Evolutionary conservation across 1,140 invertebrate species (phyloP), one percentile per base, ranked within the genome.

Genomic region (Melitaea cinxia): DNA sequence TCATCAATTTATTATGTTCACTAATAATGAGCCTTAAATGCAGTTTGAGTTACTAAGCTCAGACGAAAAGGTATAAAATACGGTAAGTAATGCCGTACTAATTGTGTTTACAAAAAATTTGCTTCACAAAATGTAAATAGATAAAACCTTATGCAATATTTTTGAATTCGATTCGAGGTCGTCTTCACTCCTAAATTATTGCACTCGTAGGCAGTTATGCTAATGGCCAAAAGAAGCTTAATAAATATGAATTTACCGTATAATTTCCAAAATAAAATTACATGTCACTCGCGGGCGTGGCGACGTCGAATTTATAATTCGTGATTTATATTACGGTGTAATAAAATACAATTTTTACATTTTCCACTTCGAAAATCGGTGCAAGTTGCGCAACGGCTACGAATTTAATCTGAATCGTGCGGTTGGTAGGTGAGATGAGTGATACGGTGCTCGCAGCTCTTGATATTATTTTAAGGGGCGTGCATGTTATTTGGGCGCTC

Each of bases 211-310:
- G 75, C 77, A 77, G 73, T 67, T 79, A 80, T 78, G 76, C 72
- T 80, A 80, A 85, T 81, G 72, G 78, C 73, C 70, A 75, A 80
- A 79, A 81, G 80, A 88, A 80, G 75, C 75, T 64, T 73, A 80
- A 88, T 87, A 88, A 89, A 89, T 87, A 85, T 84, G 67, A 76
- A 69, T 70, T 77, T 68, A 70, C 77, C 71, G 73, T 85, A 72
- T 83, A 85, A 87, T 89, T 86, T 87, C 77, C 72, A 73, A 87
- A 80, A 75, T 75, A 78, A 83, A 85, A 85, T 88, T 83, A 74
- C 77, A 82, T 86, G 78, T 81, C 78, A 78, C 84, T 80, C 63
- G 70, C 82, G 77, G 83, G 83, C 79, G 83, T 82, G 83, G 79
- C 68, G 63, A 65, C 77, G 71, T 70, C 72, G 75, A 80, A 85